Evolutionary conservation across 2,797 vertebrate genomes (phyloP).

Genomic region (Micropoecilia bifurca): DNA sequence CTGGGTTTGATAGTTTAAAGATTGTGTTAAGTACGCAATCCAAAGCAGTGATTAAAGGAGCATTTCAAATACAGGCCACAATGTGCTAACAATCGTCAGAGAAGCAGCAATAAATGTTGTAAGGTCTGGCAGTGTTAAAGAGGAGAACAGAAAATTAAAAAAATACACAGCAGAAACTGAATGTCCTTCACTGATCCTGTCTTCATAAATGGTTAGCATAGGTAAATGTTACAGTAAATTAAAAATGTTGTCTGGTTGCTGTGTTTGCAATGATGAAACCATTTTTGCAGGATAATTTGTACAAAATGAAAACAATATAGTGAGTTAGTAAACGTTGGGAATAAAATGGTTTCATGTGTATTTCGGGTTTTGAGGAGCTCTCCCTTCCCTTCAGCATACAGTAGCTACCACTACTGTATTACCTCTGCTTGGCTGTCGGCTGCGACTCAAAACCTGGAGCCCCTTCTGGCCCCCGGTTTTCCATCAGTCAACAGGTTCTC

Average conservation of each 20-base stretch:
- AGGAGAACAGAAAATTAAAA: not conserved
- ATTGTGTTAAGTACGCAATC: not conserved
- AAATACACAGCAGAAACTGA: not conserved
- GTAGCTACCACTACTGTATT: constrained; percentile 1
- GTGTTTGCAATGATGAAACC: not conserved
- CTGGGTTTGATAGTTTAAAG: not conserved
- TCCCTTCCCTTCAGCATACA: not conserved
- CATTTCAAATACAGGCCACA: not conserved
- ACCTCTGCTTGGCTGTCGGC: constrained; percentile 9
- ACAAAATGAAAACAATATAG: not conserved
- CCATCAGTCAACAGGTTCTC: constrained; percentile 39
- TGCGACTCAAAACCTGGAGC: constrained; percentile 8
- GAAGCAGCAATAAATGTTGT: not conserved
- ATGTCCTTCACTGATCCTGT: not conserved
- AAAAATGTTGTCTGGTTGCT: not conserved
- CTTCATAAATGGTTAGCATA: not conserved
- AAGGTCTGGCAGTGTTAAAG: not conserved
- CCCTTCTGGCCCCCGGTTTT: constrained; percentile 17
- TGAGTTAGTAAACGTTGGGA: not conserved
- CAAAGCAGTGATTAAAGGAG: not conserved
- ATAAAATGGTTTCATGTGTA: not conserved
- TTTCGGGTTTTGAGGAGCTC: not conserved
- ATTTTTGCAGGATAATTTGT: not conserved
- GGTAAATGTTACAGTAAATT: not conserved
- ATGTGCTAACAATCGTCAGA: not conserved